A percentile compares a stretch with the other conserved stretches of the same genome.
phyloP scores from a whole-genome alignment of 2,113 vertebrate genomes.

The Plectropomus leopardus region DNA sequence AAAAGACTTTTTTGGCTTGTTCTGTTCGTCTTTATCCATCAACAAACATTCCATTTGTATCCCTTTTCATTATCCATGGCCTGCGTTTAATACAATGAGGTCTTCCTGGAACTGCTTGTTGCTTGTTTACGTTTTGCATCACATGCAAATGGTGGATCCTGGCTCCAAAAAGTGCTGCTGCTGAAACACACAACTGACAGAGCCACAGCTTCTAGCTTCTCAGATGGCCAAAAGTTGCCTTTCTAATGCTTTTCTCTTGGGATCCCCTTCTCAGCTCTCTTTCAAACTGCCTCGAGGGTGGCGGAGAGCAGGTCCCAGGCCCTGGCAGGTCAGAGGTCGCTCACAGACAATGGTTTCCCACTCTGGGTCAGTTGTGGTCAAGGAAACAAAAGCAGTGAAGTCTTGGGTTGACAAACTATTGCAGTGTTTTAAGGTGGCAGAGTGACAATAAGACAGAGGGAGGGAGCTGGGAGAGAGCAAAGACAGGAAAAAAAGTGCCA shows the following conservation, averaged over 20 bases:
- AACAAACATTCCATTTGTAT: constrained; percentile 55
- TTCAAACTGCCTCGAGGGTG: constrained; percentile 62
- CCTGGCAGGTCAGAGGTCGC: constrained; percentile 74
- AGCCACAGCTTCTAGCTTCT: constrained; percentile 25
- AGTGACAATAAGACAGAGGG: constrained; percentile 61
- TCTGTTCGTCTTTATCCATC: constrained; percentile 34
- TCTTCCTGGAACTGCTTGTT: constrained; percentile 40
- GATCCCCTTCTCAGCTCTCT: constrained; percentile 33
- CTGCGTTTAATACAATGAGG: constrained; percentile 26
- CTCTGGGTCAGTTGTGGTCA: constrained; percentile 78
- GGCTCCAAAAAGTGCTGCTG: constrained; percentile 14
- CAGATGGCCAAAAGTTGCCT: constrained; percentile 28
- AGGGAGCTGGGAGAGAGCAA: constrained; percentile 19
- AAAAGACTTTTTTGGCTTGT: constrained; percentile 37
- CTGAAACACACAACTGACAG: not conserved
- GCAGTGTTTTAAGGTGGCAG: constrained; percentile 51
- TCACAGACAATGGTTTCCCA: constrained; percentile 68
- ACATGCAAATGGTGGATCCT: constrained; percentile 61
- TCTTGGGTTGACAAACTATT: constrained; percentile 62
- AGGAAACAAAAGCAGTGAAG: constrained; percentile 72
- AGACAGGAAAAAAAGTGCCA: constrained; percentile 20
- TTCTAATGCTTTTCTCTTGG: constrained; percentile 19
- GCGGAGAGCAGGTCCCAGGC: constrained; percentile 77
- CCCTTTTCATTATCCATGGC: constrained; percentile 37
- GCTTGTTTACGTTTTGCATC: constrained; percentile 61